Base-by-base conservation (phyloP, 2,797 vertebrate genomes). In the Otus scops region DNA sequence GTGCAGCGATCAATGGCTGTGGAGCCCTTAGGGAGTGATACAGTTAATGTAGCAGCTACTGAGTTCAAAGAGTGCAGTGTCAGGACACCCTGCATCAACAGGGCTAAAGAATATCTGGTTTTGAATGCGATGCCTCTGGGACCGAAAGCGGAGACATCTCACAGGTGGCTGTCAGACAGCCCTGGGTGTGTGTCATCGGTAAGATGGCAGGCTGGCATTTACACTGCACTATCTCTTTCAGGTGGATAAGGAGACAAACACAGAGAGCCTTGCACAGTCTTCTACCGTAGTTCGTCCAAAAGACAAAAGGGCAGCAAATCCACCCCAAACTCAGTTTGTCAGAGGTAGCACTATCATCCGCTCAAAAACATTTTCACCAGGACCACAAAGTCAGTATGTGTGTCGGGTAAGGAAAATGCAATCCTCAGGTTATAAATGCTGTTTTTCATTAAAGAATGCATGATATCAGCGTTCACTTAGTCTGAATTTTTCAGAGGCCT, bases 331-430 rank as follows among this genome's bases (percentile, higher is more conserved):
- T 84, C 98, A 98, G 6, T 99, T 99, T 96, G 98, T 99, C 85
- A 98, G 99, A 95, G 99, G 99, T 2, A 99, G 98, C 98, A 99
- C 99, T 71, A 99, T 99, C 96, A 99, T 99, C 97, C 99, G 99
- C 91, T 99, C 99, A 36, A 99, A 99, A 97, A 99, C 99, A 9
- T 99, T 99, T 97, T 99, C 99, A 27, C 99, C 99, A 0, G 99
- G 99, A 89, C 99, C 99, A 19, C 99, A 99, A 97, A 99, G 99
- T 98, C 99, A 99, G 92, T 99, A 99, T 32, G 99, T 99, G 96
- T 99, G 99, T 97, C 98, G 99, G 98, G 99, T 99, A 98, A 98
- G 98, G 85, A 86, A 79, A 68, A 2, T 2, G 26, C 28, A 51
- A 3, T 9, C 54, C 28, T 63, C 27, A 32, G 18, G 41, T 70